Percentiles rank a stretch among this genome's conserved stretches.
Conservation (phyloP, 2,113 vertebrate species). For the Pachypanchax playfairii region DNA sequence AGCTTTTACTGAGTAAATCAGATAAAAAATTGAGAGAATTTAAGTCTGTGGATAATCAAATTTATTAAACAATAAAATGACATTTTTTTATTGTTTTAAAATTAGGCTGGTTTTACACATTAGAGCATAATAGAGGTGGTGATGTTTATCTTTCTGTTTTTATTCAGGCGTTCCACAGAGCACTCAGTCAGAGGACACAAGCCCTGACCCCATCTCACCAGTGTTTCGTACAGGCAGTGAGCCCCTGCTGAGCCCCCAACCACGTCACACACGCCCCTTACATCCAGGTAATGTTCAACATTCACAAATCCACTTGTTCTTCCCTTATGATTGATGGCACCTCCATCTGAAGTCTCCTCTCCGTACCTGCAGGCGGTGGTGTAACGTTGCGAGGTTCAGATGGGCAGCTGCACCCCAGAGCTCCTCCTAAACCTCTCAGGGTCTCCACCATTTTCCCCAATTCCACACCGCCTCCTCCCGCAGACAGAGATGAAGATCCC, state of each 20-base stretch:
- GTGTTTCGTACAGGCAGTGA: constrained; percentile 86
- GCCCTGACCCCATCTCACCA: constrained; percentile 67
- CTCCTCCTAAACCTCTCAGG: constrained; percentile 84
- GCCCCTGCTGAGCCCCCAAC: constrained; percentile 77
- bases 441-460: constrained; percentile 76
- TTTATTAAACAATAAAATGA: no score
- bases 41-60: no score
- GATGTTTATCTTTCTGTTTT: neutral
- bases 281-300: constrained; percentile 34
- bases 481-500: constrained; percentile 51
- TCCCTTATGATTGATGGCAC: neutral
- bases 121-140: neutral
- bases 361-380: constrained; percentile 50
- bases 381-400: constrained; percentile 82
- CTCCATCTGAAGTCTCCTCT: neutral
- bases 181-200: constrained; percentile 24
- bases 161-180: constrained; percentile 62
- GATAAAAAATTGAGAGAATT: no score
- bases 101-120: neutral
- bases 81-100: no score
- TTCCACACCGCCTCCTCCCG: constrained; percentile 39
- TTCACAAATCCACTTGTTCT: neutral
- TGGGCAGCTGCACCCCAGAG: constrained; percentile 85
- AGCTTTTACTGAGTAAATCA: no score
- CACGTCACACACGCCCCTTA: constrained; percentile 44